Evolutionary conservation across 2,888 invertebrate genomes (phyloP).

Genomic region (Drosophila nigritarsus): DNA sequence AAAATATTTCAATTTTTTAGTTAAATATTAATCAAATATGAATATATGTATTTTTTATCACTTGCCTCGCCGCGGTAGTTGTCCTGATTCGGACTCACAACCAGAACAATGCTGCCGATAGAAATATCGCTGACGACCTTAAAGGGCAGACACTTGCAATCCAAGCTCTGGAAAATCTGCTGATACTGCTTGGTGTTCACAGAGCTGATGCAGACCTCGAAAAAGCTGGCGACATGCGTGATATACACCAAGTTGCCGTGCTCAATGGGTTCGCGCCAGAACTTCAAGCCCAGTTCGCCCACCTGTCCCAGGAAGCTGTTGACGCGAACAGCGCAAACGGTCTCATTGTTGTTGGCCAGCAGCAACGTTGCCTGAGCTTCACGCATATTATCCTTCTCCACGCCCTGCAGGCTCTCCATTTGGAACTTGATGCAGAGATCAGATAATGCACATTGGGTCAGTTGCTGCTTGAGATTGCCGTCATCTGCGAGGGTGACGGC

Average conservation of each 20-base stretch:
- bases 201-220: conserved; percentile 49
- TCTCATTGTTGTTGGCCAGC: conserved; percentile 7
- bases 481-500: conserved; percentile 23
- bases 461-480: neutral
- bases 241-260: conserved; percentile 47
- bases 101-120: conserved; percentile 48
- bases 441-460: neutral
- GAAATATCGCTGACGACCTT: conserved; percentile 1
- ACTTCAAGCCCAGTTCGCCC: conserved; percentile 36
- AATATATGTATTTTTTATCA: neutral
- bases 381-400: conserved; percentile 2
- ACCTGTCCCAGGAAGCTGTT: conserved; percentile 41
- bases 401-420: neutral
- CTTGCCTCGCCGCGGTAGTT: conserved; percentile 56
- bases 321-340: conserved; percentile 30
- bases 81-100: conserved; percentile 20
- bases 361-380: conserved; percentile 19
- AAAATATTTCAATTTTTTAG: neutral
- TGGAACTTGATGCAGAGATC: conserved; percentile 44
- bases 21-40: neutral
- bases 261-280: conserved; percentile 51
- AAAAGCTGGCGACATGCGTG: conserved; percentile 32
- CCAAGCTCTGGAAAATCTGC: conserved; percentile 41
- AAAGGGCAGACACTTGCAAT: conserved; percentile 39
- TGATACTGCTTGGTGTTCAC: conserved; percentile 36